Percentiles rank a stretch among this genome's conserved stretches.
Evolutionary conservation across 2,113 vertebrate species (phyloP).

Genomic region (Pygoscelis antarcticus): DNA sequence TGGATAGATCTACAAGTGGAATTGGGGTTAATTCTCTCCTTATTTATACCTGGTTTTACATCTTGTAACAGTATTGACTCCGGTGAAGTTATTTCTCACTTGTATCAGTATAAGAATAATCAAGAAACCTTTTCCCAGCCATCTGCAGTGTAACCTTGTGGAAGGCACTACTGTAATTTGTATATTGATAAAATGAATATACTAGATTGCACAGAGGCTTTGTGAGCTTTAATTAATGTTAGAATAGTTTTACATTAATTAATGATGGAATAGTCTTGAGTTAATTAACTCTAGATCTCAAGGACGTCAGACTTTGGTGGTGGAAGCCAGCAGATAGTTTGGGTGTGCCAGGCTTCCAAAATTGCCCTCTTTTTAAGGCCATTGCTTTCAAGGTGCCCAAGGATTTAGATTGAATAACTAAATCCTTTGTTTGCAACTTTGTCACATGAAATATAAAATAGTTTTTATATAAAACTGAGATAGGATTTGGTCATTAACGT

Average conservation of each 20-base stretch:
- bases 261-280: background rate
- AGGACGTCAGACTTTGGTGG: background rate
- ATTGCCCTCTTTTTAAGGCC: background rate
- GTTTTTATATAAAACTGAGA: background rate
- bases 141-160: background rate
- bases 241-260: slow-evolving; percentile 10
- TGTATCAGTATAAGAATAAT: background rate
- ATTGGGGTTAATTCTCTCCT: background rate
- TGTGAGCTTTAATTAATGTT: slow-evolving; percentile 34
- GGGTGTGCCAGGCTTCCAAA: background rate
- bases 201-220: background rate
- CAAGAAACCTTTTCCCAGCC: background rate
- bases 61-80: background rate
- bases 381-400: background rate
- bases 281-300: slow-evolving; percentile 24
- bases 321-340: background rate
- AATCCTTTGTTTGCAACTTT: background rate
- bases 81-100: background rate
- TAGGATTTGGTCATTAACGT: background rate
- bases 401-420: background rate
- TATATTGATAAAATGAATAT: background rate
- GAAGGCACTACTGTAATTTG: background rate
- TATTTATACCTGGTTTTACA: background rate
- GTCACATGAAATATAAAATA: background rate
- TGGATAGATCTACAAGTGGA: background rate